Evolutionary conservation across 2,797 vertebrate species (phyloP), one percentile per base, ranked within the genome.

Genomic region (Agapornis canus): DNA sequence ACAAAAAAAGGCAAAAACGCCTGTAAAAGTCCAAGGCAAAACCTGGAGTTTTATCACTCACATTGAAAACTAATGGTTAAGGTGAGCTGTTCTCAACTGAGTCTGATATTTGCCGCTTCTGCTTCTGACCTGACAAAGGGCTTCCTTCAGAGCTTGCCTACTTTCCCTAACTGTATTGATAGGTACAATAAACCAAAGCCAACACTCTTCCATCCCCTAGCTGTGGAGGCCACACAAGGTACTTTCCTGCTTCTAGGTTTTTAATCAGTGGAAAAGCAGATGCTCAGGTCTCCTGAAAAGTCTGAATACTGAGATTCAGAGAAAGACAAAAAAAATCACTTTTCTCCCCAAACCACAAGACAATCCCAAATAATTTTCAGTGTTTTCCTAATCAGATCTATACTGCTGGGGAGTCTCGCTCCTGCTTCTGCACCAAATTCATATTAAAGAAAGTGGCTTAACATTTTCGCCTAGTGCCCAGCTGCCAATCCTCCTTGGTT

Each of bases 401-500:
- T 10, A 70, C 9, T 23, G 31, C 70, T 29, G 22, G 8, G 35
- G 22, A 31, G 12, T 4, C 47, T 40, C 14, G 5, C 31, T 69
- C 25, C 17, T 45, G 20, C 35, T 94, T 43, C 84, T 75, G 82
- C 72, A 92, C 48, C 52, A 77, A 91, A 90, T n/a, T 39, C 5
- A 8, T 48, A 40, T 37, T 73, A 77, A 97, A 96, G 94, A 89
- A 94, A 79, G 77, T 89, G 86, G 89, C 86, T 59, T 83, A 14
- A 76, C 64, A 82, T 76, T 87, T 92, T 77, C 52, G 1, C 60
- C 92, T 32, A 54, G 40, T 75, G 86, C 70, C 76, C 96, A 97
- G 95, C 97, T 97, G 96, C 96, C 97, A 89, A 82, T 90, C 92
- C 95, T 89, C 64, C 85, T 86, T 22, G 65, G 83, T 42, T 77